These are phyloP conservation scores for Polydesmus complanatus DNA, from an alignment of 2,888 invertebrate genomes.

Conservation along the genomic window DNA sequence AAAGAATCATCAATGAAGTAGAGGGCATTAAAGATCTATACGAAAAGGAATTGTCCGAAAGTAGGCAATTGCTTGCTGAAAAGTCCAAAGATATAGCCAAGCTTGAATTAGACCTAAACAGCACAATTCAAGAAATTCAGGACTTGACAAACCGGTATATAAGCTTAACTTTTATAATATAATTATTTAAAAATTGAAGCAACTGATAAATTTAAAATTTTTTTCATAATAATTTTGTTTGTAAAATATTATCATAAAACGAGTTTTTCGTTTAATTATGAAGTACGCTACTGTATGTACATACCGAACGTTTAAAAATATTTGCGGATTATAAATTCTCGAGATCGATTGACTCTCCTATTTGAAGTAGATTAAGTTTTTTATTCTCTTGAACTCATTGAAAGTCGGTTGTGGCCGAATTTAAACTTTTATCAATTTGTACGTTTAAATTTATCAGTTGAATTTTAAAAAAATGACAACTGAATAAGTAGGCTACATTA, in stretches of 20 bases:
- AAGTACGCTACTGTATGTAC: no score
- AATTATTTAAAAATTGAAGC: no score
- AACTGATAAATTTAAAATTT: no score
- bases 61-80: constrained; percentile 79
- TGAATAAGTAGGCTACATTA: no score
- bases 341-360: neutral
- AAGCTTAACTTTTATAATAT: no score
- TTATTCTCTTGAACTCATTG: neutral
- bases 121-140: constrained; percentile 70
- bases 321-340: neutral
- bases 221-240: no score
- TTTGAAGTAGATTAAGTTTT: neutral
- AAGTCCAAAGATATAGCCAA: constrained; percentile 84
- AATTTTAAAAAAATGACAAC: constrained; percentile 18
- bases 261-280: no score
- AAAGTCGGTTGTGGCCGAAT: neutral
- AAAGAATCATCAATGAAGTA: constrained; percentile 74
- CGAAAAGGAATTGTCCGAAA: constrained; percentile 80
- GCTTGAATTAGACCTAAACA: constrained; percentile 80
- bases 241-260: no score
- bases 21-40: constrained; percentile 81
- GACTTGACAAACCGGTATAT: constrained; percentile 61
- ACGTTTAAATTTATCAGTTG: neutral
- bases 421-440: neutral
- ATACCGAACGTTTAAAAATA: neutral